Base-by-base conservation (phyloP, 2,888 invertebrate species). In the Bombyx huttoni region DNA sequence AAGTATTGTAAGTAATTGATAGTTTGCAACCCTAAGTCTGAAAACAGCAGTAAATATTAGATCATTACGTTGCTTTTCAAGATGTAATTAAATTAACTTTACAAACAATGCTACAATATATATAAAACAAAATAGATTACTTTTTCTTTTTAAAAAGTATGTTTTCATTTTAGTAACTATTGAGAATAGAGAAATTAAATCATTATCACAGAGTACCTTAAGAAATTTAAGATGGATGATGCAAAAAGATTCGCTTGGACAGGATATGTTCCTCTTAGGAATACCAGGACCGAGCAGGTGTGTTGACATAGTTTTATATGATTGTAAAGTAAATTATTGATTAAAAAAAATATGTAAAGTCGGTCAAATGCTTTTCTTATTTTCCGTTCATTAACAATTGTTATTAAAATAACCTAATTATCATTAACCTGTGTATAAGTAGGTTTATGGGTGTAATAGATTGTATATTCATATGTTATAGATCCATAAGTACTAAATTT, bases 191-290 rank as follows among this genome's bases (percentile, higher is more conserved):
- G 92, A 92, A 63, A 73, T 89, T 13, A 89, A 91, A 53, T 80
- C 90, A 51, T 69, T 92, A 51, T 90, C 91, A 13, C 96, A 96
- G 81, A 93, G 93, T 54, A 91, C 92, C 0, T 79, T 97, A 7
- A 91, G 93, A 56, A 95, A 97, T 75, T 82, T 98, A 62, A 90
- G 95, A 91, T 98, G 98, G 98, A 96, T 98, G 92, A 91, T 98
- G 87, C 98, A 98, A 74, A 98, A 98, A 75, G 98, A 98, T 78
- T 73, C 92, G 33, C 84, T 99, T 5, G 94, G 95, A 0, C 99
- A 99, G 79, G 99, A 99, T 72, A 96, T 98, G 85, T 99, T 98
- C 77, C 87, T 99, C 45, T 91, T 98, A 54, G 99, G 98, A 0
- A 91, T 94, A 34, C 98, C 98, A 8, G 98, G 98, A 0, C 93